phyloP scores from a whole-genome alignment of 2,113 vertebrate species.

The Chroicocephalus ridibundus region DNA sequence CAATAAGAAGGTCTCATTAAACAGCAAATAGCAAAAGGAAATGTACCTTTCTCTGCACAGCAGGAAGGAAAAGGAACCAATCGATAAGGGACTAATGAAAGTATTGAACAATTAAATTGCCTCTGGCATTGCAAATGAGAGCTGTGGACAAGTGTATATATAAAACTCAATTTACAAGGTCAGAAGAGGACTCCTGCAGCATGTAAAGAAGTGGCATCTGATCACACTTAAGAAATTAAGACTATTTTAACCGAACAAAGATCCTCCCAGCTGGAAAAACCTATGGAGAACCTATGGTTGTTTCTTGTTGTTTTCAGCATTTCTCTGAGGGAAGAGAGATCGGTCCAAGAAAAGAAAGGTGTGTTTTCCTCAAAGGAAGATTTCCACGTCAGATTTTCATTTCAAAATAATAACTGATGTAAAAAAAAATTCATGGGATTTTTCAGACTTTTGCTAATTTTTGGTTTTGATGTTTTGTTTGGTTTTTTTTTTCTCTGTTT shows the following conservation, averaged over 20 bases:
- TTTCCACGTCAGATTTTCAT: background rate
- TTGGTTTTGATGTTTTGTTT: background rate
- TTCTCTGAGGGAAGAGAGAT: background rate
- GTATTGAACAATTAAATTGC: conserved; percentile 55
- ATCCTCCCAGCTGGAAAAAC: background rate
- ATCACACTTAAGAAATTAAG: background rate
- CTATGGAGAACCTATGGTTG: background rate
- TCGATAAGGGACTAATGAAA: conserved; percentile 41
- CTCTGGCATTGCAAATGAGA: conserved; percentile 21
- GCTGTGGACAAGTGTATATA: background rate
- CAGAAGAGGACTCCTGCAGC: conserved; percentile 39
- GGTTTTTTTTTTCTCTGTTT: background rate
- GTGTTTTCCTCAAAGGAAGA: background rate
- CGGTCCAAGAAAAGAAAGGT: background rate
- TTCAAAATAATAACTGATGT: background rate
- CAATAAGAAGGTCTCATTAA: background rate
- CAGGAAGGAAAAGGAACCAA: background rate
- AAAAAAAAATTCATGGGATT: background rate
- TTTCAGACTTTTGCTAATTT: background rate
- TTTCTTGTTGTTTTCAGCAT: background rate
- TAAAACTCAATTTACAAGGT: conserved; percentile 58
- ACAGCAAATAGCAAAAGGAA: conserved; percentile 16
- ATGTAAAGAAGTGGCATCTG: background rate
- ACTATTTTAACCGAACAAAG: background rate
- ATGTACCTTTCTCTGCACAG: background rate